Evolutionary conservation across 1,140 invertebrate genomes (phyloP).

Genomic region (Oryzaephilus surinamensis): DNA sequence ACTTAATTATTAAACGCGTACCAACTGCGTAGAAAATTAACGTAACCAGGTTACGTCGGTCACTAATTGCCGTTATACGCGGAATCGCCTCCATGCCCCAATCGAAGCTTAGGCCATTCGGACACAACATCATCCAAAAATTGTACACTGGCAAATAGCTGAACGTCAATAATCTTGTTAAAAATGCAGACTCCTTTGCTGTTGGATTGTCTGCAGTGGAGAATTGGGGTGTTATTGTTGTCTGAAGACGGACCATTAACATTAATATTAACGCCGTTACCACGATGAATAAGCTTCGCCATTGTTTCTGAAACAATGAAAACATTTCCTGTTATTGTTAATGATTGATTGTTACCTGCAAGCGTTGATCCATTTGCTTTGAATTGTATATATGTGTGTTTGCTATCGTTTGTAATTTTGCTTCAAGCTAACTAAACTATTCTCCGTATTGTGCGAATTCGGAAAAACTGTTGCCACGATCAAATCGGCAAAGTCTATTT

Average conservation of each 20-base stretch:
- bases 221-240: constrained; percentile 57
- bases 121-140: constrained; percentile 69
- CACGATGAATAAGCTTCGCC: constrained; percentile 53
- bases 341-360: constrained; percentile 9
- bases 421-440: too few species aligned
- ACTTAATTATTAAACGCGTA: constrained; percentile 10
- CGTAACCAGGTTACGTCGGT: constrained; percentile 63
- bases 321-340: constrained; percentile 8
- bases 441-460: too few species aligned
- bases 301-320: constrained; percentile 49
- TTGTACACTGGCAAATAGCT: constrained; percentile 81
- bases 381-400: too few species aligned
- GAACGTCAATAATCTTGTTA: constrained; percentile 73
- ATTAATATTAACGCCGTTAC: constrained; percentile 44
- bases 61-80: constrained; percentile 58
- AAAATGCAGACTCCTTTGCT: constrained; percentile 57
- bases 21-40: constrained; percentile 56
- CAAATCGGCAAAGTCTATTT: too few species aligned
- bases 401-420: too few species aligned
- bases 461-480: too few species aligned
- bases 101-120: constrained; percentile 78
- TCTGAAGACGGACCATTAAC: constrained; percentile 50
- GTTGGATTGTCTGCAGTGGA: constrained; percentile 85
- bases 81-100: constrained; percentile 94
- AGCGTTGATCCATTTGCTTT: too few species aligned